Conservation (phyloP, 1,140 invertebrate genomes). For the Chrysopa pallens region DNA sequence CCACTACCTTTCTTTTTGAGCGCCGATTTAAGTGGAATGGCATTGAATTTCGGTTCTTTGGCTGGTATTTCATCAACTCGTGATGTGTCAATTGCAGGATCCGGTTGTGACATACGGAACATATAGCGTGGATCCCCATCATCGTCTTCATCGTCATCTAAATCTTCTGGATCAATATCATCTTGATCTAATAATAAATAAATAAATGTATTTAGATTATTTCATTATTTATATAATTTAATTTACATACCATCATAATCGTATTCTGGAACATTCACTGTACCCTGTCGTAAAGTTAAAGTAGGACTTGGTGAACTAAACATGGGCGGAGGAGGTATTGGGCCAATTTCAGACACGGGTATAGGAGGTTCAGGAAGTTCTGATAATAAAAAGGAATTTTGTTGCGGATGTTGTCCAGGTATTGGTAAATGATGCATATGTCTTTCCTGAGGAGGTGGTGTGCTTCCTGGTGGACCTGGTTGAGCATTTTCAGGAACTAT, state of each 20-base stretch:
- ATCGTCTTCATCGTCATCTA: constrained; percentile 37
- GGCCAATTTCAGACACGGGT: constrained; percentile 79
- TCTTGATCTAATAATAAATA: constrained; percentile 23
- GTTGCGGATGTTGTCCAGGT: constrained; percentile 14
- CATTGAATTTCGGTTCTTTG: constrained; percentile 73
- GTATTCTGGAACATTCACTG: constrained; percentile 30
- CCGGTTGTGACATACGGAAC: constrained; percentile 33
- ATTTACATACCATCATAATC: constrained; percentile 49
- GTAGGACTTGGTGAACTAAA: constrained; percentile 78
- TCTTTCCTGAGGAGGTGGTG: constrained; percentile 27
- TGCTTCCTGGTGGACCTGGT: constrained; percentile 27
- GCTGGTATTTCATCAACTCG: constrained; percentile 77
- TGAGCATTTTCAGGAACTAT: constrained; percentile 31
- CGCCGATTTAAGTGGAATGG: constrained; percentile 79
- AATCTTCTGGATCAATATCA: constrained; percentile 28
- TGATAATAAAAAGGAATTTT: constrained; percentile 37
- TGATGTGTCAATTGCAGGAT: constrained; percentile 53
- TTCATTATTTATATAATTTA: background rate
- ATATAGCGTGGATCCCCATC: constrained; percentile 28
- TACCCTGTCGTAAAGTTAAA: constrained; percentile 27
- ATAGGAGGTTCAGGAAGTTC: constrained; percentile 81
- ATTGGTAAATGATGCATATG: constrained; percentile 26
- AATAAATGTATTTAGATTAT: background rate
- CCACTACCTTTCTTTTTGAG: constrained; percentile 60
- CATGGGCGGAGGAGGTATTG: constrained; percentile 88